A percentile compares a stretch with the other conserved stretches of the same genome.
These are phyloP conservation scores for Apoderus coryli DNA, from an alignment of 2,888 invertebrate species.

Conservation along the genomic window DNA sequence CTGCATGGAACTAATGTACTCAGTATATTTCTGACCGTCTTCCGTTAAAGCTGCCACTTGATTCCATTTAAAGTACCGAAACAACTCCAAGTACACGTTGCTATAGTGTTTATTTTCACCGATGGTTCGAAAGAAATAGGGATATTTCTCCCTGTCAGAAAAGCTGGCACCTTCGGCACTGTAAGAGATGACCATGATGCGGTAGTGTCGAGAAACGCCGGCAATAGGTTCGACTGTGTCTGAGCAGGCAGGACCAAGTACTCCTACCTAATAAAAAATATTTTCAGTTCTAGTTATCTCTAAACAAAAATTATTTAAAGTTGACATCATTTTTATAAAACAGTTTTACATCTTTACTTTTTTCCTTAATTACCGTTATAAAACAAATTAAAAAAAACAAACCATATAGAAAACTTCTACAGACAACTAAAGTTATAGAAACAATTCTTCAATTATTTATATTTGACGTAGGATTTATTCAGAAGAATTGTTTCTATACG, in stretches of 20 bases:
- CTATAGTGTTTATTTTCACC: conserved; percentile 57
- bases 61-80: conserved; percentile 48
- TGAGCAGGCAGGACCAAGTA: conserved; percentile 67
- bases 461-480: no score
- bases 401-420: no score
- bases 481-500: no score
- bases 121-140: conserved; percentile 67
- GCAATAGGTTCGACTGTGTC: conserved; percentile 70
- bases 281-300: no score
- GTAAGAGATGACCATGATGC: conserved; percentile 60
- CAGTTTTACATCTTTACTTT: no score
- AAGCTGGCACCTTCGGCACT: conserved; percentile 64
- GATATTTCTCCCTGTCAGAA: conserved; percentile 52
- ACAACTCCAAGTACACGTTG: conserved; percentile 47
- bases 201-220: conserved; percentile 58
- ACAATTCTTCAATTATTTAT: no score
- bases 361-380: no score
- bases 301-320: no score
- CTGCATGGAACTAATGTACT: conserved; percentile 59
- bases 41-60: conserved; percentile 64
- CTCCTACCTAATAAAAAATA: conserved; percentile 53
- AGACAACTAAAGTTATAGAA: no score
- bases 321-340: no score
- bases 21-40: conserved; percentile 64
- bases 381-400: no score